Base-by-base conservation (phyloP, 2,888 invertebrate species). In the Gibbula magus region DNA sequence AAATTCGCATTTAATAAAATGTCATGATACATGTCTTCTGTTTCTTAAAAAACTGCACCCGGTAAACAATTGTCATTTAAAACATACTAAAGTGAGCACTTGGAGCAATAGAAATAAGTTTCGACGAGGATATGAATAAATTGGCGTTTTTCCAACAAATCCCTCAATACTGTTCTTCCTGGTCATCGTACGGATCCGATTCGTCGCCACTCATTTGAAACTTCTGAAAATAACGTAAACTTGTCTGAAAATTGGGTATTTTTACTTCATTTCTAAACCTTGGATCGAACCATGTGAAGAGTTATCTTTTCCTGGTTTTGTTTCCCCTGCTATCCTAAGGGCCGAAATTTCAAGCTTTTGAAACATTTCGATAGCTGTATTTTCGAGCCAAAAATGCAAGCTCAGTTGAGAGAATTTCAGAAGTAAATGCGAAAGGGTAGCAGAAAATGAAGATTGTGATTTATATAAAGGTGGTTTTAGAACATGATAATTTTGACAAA, bases 171-270 rank as follows among this genome's bases (percentile, higher is more conserved):
- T 75, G 35, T 10, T 54, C 25, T 18, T 75, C 75, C 20, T 75
- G 54, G 18, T 75, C 75, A 20, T 75, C 75, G 16, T 32, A 75
- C 7, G 53, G 54, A 20, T 75, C 75, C 32, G 75, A 75, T 54
- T 75, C 75, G 54, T 75, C 75, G n/a, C 75, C 75, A 29, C 75
- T 75, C 35, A 75, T 25, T 29, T 52, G 75, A 54, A 75, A 75
- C 54, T 75, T 75, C 75, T 75, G 75, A 52, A 75, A 75, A 32
- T 32, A 75, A 75, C 54, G 32, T 29, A 25, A 75, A 54, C n/a
- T 22, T 35, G 45, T 45, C 45, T 32, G 70, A 29, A 39, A 70
- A 20, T 20, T 70, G n/a, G 18, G 29, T 29, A 54, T 53, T 20
- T 75, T 16, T 32, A 25, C 29, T 29, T 20, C 13, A 51, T 20